These are phyloP conservation scores for Tauraco erythrolophus DNA, from an alignment of 2,113 vertebrate genomes.

Conservation along the genomic window DNA sequence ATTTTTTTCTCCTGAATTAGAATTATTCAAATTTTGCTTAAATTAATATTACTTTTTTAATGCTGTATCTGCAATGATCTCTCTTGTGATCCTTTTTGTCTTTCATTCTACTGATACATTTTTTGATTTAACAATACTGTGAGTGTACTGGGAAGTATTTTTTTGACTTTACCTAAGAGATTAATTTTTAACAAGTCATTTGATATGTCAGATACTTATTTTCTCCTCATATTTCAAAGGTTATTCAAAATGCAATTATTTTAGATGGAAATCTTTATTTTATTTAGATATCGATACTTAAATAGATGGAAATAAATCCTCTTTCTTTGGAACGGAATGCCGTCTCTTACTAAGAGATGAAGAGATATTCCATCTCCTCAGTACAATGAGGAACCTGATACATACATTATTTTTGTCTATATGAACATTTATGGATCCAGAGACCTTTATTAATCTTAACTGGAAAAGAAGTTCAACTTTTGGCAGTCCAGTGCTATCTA, in stretches of 20 bases:
- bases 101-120: not conserved
- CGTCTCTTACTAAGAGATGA: not conserved
- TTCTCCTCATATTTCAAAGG: not conserved
- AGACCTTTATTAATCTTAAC: not conserved
- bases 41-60: not conserved
- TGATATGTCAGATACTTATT: not conserved
- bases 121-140: not conserved
- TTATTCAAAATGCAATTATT: not conserved
- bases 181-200: not conserved
- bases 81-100: not conserved
- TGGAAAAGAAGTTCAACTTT: slow-evolving; percentile 5
- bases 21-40: not conserved
- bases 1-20: not conserved
- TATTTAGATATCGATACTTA: not conserved
- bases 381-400: not conserved
- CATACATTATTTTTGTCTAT: not conserved
- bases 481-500: not conserved
- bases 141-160: not conserved
- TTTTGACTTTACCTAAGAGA: not conserved
- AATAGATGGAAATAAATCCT: not conserved
- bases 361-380: not conserved
- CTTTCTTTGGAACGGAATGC: not conserved
- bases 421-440: not conserved
- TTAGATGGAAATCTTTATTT: not conserved
- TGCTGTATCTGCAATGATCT: not conserved